Evolutionary conservation across 23 tunicate species (phyloP).

Genomic region (Clavelina lepadiformis): DNA sequence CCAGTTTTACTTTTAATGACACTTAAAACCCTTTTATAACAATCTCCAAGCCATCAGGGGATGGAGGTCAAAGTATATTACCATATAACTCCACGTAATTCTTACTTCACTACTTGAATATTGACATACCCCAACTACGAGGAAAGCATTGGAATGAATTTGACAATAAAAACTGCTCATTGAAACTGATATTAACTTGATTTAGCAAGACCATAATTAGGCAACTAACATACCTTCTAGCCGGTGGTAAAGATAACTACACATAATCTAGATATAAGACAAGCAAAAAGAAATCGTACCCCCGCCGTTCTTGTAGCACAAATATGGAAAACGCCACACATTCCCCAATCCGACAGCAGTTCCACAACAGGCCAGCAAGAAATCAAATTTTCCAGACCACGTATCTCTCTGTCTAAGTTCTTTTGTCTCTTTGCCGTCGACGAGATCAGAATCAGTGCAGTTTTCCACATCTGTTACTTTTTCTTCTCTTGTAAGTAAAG

Average conservation of each 20-base stretch:
- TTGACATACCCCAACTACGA: no score
- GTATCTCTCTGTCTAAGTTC: slow-evolving; percentile 64
- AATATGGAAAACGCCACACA: slow-evolving; percentile 95
- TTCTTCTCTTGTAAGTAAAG: slow-evolving; percentile 8
- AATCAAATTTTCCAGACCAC: slow-evolving; percentile 93
- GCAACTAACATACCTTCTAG: neutral
- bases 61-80: no score
- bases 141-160: no score
- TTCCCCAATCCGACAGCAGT: slow-evolving; percentile 93
- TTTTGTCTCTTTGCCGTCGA: slow-evolving; percentile 30
- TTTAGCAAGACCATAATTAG: neutral
- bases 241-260: neutral
- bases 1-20: no score
- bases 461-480: slow-evolving; percentile 16
- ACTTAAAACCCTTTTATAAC: no score
- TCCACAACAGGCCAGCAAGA: slow-evolving; percentile 90
- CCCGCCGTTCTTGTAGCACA: slow-evolving; percentile 95
- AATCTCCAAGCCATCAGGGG: no score
- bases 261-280: neutral
- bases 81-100: no score
- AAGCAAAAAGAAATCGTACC: slow-evolving; percentile 33
- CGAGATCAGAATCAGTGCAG: neutral
- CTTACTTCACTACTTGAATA: no score
- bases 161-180: no score
- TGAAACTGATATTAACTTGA: no score